Conservation (phyloP, 2,888 invertebrate species). For the Perithous albicinctus region DNA sequence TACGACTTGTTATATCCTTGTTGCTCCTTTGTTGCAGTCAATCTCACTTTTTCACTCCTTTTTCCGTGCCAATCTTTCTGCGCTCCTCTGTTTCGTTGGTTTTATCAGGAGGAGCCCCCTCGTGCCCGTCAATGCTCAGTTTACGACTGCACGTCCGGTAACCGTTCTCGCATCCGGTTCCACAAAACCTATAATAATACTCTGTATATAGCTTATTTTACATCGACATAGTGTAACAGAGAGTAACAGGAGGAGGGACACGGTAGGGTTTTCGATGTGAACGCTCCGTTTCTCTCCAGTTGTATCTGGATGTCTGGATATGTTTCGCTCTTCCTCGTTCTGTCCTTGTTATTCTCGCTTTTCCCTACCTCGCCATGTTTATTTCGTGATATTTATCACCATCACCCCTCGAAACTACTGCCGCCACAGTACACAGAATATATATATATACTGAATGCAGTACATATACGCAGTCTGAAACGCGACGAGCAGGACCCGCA, state of each 20-base stretch:
- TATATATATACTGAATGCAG: no score
- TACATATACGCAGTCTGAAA: constrained; percentile 7
- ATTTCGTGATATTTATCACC: constrained; percentile 68
- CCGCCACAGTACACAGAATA: not conserved
- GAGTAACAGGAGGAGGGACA: not conserved
- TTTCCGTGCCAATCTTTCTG: not conserved
- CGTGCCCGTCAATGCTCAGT: constrained; percentile 60
- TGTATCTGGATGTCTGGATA: constrained; percentile 13
- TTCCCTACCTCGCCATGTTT: constrained; percentile 49
- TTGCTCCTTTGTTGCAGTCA: not conserved
- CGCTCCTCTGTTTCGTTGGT: constrained; percentile 30
- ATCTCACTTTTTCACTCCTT: constrained; percentile 8
- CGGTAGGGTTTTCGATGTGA: not conserved
- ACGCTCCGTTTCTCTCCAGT: not conserved
- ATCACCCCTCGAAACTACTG: constrained; percentile 48
- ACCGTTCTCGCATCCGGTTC: constrained; percentile 62
- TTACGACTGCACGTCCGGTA: constrained; percentile 69
- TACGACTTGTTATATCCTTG: not conserved
- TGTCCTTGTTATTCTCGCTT: constrained; percentile 13
- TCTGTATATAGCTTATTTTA: constrained; percentile 26
- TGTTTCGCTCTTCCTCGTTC: constrained; percentile 21
- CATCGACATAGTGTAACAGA: not conserved
- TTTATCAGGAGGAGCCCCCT: constrained; percentile 29
- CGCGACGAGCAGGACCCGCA: constrained; percentile 10
- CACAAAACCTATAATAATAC: constrained; percentile 49